Evolutionary conservation across 2,888 invertebrate species (phyloP), one percentile per base, ranked within the genome.

Genomic region (Callinectes sapidus): DNA sequence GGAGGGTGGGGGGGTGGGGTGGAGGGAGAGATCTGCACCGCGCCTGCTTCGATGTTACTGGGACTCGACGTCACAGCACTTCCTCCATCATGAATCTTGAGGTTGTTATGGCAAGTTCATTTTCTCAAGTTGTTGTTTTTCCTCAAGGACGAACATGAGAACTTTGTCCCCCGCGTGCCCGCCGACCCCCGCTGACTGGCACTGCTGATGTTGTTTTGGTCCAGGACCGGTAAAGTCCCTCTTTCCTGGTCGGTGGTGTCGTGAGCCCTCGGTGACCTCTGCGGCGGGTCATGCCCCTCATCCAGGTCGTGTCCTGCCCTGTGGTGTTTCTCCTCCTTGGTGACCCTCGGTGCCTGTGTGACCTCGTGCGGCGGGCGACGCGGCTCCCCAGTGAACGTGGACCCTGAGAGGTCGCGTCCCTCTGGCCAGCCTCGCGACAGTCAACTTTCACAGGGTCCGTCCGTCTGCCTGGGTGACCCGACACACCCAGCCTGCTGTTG

Each of bases 371-470:
- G 81, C 35, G n/a, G 71, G 71, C 28, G 71, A 71, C n/a, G 71
- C 28, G 71, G 71, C 71, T 71, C 71, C 71, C 35, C 35, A 35
- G 35, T 23, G 81, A 35, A 35, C 16, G 81, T 35, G 81, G 35
- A 35, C 81, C 14, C 35, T 16, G n/a, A 35, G 61, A 61, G 61
- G 81, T 35, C 81, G 32, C 81, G 35, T 81, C 35, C 35, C 35
- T 14, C 35, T 81, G 81, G 16, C 35, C 35, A 35, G 28, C 81
- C 81, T 35, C 14, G 32, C 35, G 32, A 81, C 35, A 81, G 35
- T 81, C 81, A 32, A 81, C 81, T 81, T 81, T 81, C 81, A 81
- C 81, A 81, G 81, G 71, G 71, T 71, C 13, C 71, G 28, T 71
- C 28, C 71, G 71, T 71, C 71, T 71, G 71, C n/a, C 71, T 71